A percentile compares a stretch with the other conserved stretches of the same genome.
Evolutionary conservation across 2,113 vertebrate genomes (phyloP).

Genomic region (Ammodytes marinus): DNA sequence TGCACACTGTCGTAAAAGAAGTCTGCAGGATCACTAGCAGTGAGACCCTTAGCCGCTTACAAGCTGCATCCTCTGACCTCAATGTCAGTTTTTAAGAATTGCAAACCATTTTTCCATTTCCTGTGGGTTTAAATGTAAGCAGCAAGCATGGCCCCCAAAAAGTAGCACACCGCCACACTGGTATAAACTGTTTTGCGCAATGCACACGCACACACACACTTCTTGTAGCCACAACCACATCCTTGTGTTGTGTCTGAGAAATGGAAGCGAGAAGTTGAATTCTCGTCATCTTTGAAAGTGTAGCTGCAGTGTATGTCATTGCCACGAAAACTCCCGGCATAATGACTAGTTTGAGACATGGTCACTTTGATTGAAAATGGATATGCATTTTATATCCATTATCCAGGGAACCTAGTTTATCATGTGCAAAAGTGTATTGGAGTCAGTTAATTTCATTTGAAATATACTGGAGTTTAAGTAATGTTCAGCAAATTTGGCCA

Average conservation of each 20-base stretch:
- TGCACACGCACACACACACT: neutral
- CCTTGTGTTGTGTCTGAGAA: conserved; percentile 71
- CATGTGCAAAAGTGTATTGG: neutral
- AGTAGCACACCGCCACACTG: conserved; percentile 54
- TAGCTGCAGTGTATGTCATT: conserved; percentile 35
- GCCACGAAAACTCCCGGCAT: conserved; percentile 29
- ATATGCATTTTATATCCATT: neutral
- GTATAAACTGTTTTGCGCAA: neutral
- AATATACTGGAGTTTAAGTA: neutral
- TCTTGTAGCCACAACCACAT: conserved; percentile 80
- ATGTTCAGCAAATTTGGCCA: conserved; percentile 2
- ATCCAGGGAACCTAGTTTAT: neutral
- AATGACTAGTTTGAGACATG: conserved; percentile 42
- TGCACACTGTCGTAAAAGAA: conserved; percentile 14
- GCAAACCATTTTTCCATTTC: conserved; percentile 83
- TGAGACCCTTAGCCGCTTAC: neutral
- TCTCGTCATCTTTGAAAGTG: conserved; percentile 50
- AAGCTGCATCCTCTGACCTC: conserved; percentile 58
- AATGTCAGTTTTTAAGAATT: conserved; percentile 52
- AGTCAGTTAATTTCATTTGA: conserved; percentile 3
- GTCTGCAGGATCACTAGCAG: conserved; percentile 12
- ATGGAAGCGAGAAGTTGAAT: conserved; percentile 40
- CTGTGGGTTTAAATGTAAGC: conserved; percentile 78
- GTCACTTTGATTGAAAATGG: conserved; percentile 44
- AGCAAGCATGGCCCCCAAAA: conserved; percentile 57